Conservation (phyloP, 1,140 invertebrate genomes). For the Drosophila mojavensis region DNA sequence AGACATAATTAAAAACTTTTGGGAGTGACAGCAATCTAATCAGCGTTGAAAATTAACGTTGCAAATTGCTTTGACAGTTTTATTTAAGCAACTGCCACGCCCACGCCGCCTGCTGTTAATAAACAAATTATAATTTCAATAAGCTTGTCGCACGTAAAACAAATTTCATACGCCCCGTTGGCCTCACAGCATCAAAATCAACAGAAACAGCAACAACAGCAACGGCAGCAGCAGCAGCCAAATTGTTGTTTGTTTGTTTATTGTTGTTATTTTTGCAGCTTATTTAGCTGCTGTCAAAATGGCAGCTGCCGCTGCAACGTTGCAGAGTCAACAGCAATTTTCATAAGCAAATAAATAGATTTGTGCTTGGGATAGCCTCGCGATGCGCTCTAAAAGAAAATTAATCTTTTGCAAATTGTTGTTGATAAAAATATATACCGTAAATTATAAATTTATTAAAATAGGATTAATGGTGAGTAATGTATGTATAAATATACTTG, state of each 20-base stretch:
- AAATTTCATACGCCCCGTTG: slow-evolving; percentile 46
- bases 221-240: neutral
- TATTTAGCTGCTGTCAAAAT: neutral
- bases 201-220: too few species aligned
- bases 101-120: slow-evolving; percentile 44
- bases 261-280: slow-evolving; percentile 3
- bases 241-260: slow-evolving; percentile 27
- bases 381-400: neutral
- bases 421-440: too few species aligned
- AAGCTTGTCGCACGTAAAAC: slow-evolving; percentile 57
- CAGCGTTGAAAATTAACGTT: slow-evolving; percentile 53
- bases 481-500: too few species aligned
- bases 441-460: too few species aligned
- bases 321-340: slow-evolving; percentile 47
- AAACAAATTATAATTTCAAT: slow-evolving; percentile 79
- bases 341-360: slow-evolving; percentile 35
- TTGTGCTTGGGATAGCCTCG: neutral
- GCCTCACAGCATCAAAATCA: neutral
- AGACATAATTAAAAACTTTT: slow-evolving; percentile 71
- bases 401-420: neutral
- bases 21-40: slow-evolving; percentile 66
- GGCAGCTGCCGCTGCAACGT: slow-evolving; percentile 33
- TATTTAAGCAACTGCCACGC: slow-evolving; percentile 31
- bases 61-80: slow-evolving; percentile 71
- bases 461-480: too few species aligned